Evolutionary conservation across 53 echinoderm and acorn worm genomes (phyloP).

Genomic region (Henricia sp.): DNA sequence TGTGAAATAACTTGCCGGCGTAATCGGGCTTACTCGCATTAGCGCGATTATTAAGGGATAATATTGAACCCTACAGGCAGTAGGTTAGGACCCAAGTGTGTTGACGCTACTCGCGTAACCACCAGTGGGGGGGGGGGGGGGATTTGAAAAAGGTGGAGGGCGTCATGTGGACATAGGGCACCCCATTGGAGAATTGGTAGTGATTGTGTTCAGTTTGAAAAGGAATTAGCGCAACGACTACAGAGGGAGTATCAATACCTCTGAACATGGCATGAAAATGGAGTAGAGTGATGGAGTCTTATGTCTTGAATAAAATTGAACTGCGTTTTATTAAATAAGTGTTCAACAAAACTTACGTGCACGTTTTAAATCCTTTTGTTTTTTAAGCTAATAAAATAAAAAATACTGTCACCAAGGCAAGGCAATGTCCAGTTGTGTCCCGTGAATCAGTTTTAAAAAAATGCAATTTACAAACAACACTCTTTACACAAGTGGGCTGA

Average conservation of each 20-base stretch:
- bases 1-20: conserved; percentile 15
- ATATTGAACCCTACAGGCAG: not conserved
- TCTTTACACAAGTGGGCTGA: no score
- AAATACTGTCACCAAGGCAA: no score
- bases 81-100: conserved; percentile 25
- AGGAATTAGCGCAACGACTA: conserved; percentile 30
- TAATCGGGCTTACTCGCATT: conserved; percentile 36
- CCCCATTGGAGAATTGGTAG: conserved; percentile 21
- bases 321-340: not conserved
- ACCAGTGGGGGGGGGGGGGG: not conserved
- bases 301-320: no score
- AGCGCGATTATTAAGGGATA: not conserved
- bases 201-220: conserved; percentile 31
- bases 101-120: conserved; percentile 10
- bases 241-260: not conserved
- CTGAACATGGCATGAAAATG: not conserved
- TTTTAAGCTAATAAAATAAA: no score
- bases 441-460: no score
- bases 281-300: not conserved
- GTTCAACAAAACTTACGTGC: not conserved
- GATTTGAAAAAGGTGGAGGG: conserved; percentile 10
- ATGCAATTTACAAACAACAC: no score
- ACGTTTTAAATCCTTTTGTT: not conserved
- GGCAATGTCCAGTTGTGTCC: no score
- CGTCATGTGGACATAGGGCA: not conserved